Evolutionary conservation across 2,797 vertebrate species (phyloP).

Genomic region (Xerus rutilus): DNA sequence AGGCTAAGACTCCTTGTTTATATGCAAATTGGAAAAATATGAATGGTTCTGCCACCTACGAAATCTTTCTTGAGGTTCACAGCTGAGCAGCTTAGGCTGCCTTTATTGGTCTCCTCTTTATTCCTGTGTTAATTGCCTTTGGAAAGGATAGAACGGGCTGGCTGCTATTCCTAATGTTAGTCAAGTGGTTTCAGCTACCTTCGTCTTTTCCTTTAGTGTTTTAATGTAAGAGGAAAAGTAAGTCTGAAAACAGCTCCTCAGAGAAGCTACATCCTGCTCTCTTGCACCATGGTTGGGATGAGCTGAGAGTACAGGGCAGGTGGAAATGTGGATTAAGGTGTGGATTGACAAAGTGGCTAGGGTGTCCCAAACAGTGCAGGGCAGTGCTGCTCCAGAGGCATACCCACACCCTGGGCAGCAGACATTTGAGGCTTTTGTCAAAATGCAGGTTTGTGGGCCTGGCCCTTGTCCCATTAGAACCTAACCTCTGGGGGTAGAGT

Average conservation of each 20-base stretch:
- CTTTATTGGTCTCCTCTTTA: not conserved
- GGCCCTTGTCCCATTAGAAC: not conserved
- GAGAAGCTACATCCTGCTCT: too few relatives aligned
- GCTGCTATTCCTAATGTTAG: not conserved
- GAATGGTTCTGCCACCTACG: not conserved
- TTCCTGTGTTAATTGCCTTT: slow-evolving; percentile 44
- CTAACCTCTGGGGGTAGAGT: not conserved
- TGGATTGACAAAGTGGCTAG: not conserved
- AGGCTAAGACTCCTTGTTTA: not conserved
- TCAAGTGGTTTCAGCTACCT: not conserved
- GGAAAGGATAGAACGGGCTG: not conserved
- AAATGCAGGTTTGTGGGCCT: not conserved
- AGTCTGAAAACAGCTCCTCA: not conserved
- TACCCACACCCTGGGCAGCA: rapidly evolving
- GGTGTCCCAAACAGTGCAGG: not conserved
- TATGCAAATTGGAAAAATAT: not conserved
- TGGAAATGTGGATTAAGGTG: rapidly evolving
- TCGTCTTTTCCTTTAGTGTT: not conserved
- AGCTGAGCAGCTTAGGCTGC: not conserved
- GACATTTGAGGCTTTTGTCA: not conserved
- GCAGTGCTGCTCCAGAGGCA: rapidly evolving
- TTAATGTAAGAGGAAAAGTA: not conserved
- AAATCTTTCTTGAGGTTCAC: not conserved
- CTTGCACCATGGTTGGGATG: not conserved
- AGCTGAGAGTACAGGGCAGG: not conserved